Evolutionary conservation across 2,797 vertebrate genomes (phyloP).

Genomic region (Girardinus metallicus): DNA sequence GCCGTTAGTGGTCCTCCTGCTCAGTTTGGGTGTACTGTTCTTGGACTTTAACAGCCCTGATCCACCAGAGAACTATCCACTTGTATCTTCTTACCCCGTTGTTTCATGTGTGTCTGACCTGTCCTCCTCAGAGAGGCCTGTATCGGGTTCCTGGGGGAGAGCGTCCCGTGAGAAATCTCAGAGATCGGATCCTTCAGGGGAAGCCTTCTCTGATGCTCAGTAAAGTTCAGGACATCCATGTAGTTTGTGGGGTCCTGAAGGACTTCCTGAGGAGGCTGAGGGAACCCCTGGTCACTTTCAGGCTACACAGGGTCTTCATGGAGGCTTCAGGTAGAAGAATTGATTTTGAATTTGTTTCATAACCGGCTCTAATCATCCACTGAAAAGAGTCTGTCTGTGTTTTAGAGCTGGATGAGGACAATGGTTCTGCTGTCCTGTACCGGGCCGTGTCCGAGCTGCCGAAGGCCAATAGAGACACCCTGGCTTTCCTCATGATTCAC

Average conservation of each 20-base stretch:
- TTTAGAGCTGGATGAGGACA: constrained; percentile 79
- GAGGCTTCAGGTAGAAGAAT: constrained; percentile 77
- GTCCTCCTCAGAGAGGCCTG: constrained; percentile 80
- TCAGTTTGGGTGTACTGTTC: not conserved
- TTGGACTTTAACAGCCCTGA: not conserved
- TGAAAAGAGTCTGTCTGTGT: not conserved
- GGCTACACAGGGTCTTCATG: constrained; percentile 82
- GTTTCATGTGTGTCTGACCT: not conserved
- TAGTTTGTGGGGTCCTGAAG: constrained; percentile 88
- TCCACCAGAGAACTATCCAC: not conserved
- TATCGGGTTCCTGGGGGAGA: constrained; percentile 86
- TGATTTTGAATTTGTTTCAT: no score
- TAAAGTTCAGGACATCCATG: constrained; percentile 84
- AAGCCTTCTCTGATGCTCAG: constrained; percentile 63
- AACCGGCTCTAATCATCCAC: not conserved
- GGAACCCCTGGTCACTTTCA: constrained; percentile 80
- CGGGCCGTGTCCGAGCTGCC: constrained; percentile 81
- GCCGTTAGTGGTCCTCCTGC: not conserved
- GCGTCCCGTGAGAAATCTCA: constrained; percentile 84
- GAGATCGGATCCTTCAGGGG: constrained; percentile 75
- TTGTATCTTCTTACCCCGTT: not conserved
- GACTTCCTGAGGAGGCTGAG: constrained; percentile 87
- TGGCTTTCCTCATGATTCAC: constrained; percentile 89
- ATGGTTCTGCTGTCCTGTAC: constrained; percentile 45
- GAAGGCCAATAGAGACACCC: constrained; percentile 82